Evolutionary conservation across 2,888 invertebrate species (phyloP).

Genomic region (Hyposoter didymator): DNA sequence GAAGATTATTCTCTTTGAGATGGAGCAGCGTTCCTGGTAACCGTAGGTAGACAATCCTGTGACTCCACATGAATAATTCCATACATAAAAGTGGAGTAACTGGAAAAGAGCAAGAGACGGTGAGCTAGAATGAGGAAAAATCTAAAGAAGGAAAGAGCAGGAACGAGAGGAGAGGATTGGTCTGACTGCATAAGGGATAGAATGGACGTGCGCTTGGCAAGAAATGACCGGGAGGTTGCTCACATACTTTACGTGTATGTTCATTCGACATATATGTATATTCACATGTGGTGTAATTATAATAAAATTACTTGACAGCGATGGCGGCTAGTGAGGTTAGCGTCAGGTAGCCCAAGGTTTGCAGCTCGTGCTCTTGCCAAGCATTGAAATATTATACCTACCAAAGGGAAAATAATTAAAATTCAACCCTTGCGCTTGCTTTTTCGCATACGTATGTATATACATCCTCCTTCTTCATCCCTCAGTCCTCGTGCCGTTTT

Average conservation of each 20-base stretch:
- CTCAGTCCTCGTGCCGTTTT: conserved; percentile 2
- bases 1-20: not conserved
- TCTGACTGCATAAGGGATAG: conserved; percentile 55
- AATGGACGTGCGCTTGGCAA: conserved; percentile 70
- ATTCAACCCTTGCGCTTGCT: conserved; percentile 83
- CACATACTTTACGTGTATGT: conserved; percentile 72
- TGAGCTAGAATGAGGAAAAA: conserved; percentile 37
- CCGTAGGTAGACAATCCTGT: not conserved
- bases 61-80: not conserved
- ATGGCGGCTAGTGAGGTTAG: conserved; percentile 81
- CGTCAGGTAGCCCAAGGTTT: conserved; percentile 76
- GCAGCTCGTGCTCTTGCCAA: conserved; percentile 73
- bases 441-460: conserved; percentile 62
- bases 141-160: conserved; percentile 41
- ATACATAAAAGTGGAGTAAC: conserved; percentile 68
- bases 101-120: conserved; percentile 24
- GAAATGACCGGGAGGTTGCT: conserved; percentile 79
- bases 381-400: conserved; percentile 84
- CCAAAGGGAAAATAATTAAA: conserved; percentile 85
- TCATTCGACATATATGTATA: conserved; percentile 56
- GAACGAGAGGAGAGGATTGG: conserved; percentile 26
- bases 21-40: not conserved
- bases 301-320: conserved; percentile 84
- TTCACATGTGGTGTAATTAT: conserved; percentile 80
- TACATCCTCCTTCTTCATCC: conserved; percentile 14